Conservation (phyloP, 2,888 invertebrate genomes). For the Pristionchus fissidentatus region DNA sequence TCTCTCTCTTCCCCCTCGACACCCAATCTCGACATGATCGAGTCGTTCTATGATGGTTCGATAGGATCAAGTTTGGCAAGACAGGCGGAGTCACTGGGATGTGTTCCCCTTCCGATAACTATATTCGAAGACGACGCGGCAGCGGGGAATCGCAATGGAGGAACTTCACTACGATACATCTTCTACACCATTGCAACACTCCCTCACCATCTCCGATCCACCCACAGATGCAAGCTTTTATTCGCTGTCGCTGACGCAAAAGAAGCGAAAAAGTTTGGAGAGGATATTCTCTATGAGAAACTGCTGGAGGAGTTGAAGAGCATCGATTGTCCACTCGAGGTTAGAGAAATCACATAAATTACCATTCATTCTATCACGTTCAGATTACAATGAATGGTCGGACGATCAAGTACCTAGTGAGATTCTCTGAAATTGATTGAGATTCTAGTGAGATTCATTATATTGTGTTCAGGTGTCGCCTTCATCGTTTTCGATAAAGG, state of each 20-base stretch:
- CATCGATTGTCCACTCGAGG: not conserved
- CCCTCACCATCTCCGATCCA: not conserved
- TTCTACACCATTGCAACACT: not conserved
- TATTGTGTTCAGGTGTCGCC: too few species aligned
- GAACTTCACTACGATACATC: not conserved
- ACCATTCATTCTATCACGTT: not conserved
- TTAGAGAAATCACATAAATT: not conserved
- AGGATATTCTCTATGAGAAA: not conserved
- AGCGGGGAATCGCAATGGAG: not conserved
- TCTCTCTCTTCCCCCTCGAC: not conserved
- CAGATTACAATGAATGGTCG: not conserved
- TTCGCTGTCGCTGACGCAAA: not conserved
- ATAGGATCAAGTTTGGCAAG: not conserved
- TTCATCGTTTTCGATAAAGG: too few species aligned
- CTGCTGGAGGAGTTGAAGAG: not conserved
- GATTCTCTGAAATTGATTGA: not conserved
- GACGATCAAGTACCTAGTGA: not conserved
- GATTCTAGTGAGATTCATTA: too few species aligned
- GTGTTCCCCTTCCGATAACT: not conserved
- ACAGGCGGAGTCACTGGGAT: not conserved
- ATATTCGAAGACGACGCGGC: constrained; percentile 21
- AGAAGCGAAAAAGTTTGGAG: not conserved
- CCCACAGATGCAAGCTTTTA: not conserved
- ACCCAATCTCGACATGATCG: not conserved
- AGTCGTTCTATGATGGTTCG: not conserved